Base-by-base conservation (phyloP, 2,888 invertebrate genomes). In the Dolichomitus sp. region DNA sequence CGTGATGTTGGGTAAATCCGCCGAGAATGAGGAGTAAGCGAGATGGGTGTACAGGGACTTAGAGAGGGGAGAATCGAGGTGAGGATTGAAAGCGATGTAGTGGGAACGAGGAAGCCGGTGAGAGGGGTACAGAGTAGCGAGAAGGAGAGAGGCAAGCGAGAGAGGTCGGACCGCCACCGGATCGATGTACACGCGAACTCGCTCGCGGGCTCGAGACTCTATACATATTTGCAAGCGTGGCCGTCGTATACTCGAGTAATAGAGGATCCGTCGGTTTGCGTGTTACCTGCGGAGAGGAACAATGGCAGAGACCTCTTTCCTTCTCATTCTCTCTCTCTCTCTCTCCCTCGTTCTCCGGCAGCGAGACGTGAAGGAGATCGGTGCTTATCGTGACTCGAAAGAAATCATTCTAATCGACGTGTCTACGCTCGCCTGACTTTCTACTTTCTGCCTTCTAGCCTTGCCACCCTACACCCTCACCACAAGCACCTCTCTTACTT, bases 181-280 rank as follows among this genome's bases (percentile, higher is more conserved):
- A 90, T 90, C 89, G 89, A 90, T 90, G 88, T 82, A 82, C 90
- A 89, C 89, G 90, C 89, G 88, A 89, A 83, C 84, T 72, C 77
- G 59, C 75, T 70, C 40, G 27, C 57, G 37, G 61, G 50, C 73
- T 75, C 66, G 73, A 83, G 80, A 73, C 80, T 69, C 75, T 73
- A 80, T 68, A 80, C 83, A 77, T 83, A 80, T 83, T 80, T 83
- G 76, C 73, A 80, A 80, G 72, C 54, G 76, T 66, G 50, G 68
- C 68, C 66, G 76, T 54, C 80, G 80, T 72, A 61, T 48, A 78
- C 19, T 61, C 69, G 40, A 40, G 73, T 83, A 80, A 80, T 74
- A 54, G 83, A 80, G 73, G 80, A 80, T 83, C 57, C 68, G 76
- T 76, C 68, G 50, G 61, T 76, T 83, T 57, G 80, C 80, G 80